phyloP scores from a whole-genome alignment of 2,113 vertebrate species.

The Otus sunia region DNA sequence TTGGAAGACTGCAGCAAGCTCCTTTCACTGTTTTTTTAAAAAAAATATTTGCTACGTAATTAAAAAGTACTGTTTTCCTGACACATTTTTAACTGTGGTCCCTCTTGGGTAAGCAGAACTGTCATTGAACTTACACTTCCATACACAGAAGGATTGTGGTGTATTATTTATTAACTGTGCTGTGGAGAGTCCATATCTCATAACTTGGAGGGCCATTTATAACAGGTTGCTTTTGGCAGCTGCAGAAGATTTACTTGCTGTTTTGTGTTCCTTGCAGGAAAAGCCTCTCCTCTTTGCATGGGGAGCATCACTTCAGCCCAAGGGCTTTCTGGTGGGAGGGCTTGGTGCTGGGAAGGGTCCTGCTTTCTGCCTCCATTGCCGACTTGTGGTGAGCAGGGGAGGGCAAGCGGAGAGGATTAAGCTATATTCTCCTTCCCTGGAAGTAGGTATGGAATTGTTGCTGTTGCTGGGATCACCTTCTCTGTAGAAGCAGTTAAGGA shows the following conservation, averaged over 20 bases:
- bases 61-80: neutral
- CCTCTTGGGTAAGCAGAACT: neutral
- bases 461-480: neutral
- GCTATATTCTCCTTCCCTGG: neutral
- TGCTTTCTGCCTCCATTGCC: neutral
- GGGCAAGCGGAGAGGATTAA: neutral
- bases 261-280: neutral
- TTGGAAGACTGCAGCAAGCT: neutral
- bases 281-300: neutral
- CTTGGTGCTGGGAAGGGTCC: neutral
- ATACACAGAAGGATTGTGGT: neutral
- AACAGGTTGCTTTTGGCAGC: slow-evolving; percentile 13
- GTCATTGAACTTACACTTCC: neutral
- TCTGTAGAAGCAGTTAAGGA: neutral
- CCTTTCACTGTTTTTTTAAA: neutral
- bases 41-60: neutral
- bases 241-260: slow-evolving; percentile 11
- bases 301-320: neutral
- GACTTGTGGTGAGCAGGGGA: neutral
- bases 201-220: slow-evolving; percentile 17
- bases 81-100: neutral
- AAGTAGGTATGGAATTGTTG: neutral
- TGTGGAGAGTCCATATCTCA: neutral
- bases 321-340: neutral
- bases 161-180: slow-evolving; percentile 15